Evolutionary conservation across 2,797 vertebrate genomes (phyloP).

Genomic region (Sarcoramphus papa): DNA sequence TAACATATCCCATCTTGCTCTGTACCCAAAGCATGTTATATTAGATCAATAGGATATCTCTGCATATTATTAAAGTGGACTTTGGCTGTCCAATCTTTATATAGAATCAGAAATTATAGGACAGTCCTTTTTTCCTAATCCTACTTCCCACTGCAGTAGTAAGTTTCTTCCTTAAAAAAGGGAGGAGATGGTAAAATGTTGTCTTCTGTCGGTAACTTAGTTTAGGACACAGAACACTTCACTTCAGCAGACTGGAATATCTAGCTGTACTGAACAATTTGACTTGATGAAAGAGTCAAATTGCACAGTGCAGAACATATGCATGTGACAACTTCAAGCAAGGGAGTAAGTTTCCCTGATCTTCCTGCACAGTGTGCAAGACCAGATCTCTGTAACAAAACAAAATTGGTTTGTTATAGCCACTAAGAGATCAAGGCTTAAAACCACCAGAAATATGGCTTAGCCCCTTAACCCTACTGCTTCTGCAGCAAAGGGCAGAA

Average conservation of each 20-base stretch:
- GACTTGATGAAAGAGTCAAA: not conserved
- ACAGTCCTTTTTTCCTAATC: not conserved
- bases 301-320: not conserved
- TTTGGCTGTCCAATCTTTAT: not conserved
- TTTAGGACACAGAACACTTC: not conserved
- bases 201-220: not conserved
- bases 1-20: not conserved
- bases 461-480: not conserved
- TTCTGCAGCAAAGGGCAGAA: not conserved
- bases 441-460: not conserved
- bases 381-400: not conserved
- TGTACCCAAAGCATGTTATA: not conserved
- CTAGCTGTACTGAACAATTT: not conserved
- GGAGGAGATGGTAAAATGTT: not conserved
- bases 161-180: not conserved
- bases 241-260: not conserved
- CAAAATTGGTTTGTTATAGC: not conserved
- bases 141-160: not conserved
- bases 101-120: not conserved
- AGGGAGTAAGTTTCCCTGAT: not conserved
- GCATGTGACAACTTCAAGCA: not conserved
- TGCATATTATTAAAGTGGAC: constrained; percentile 44
- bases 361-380: not conserved
- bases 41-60: constrained; percentile 58
- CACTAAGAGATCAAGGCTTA: not conserved